A percentile compares a stretch with the other conserved stretches of the same genome.
These are phyloP conservation scores for Bubalus kerabau DNA, from an alignment of 2,113 vertebrate species.

Conservation along the genomic window DNA sequence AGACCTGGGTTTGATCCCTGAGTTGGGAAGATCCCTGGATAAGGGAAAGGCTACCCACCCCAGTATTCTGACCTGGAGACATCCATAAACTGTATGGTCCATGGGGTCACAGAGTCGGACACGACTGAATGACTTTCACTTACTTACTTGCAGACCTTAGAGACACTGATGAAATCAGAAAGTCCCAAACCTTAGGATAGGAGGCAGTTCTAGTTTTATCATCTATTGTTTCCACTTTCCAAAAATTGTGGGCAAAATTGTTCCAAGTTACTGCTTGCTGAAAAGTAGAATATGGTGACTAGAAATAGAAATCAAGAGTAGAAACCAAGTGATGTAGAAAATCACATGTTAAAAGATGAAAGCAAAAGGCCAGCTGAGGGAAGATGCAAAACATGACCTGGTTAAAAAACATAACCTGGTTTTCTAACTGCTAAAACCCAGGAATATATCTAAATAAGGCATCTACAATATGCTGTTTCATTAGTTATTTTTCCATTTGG, in stretches of 20 bases:
- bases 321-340: constrained; percentile 20
- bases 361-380: not conserved
- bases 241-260: not conserved
- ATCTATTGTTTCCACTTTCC: not conserved
- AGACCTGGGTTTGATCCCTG: not conserved
- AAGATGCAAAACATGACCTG: not conserved
- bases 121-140: not conserved
- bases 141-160: not conserved
- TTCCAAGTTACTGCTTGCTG: not conserved
- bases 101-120: not conserved
- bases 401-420: not conserved
- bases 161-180: not conserved
- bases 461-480: not conserved
- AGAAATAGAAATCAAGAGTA: constrained; percentile 29
- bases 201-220: not conserved
- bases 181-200: not conserved
- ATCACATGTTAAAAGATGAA: not conserved
- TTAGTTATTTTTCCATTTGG: not conserved
- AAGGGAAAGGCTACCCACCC: not conserved
- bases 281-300: not conserved
- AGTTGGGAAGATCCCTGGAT: not conserved
- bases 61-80: not conserved
- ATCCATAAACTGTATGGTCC: not conserved
- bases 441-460: not conserved
- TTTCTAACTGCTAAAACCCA: not conserved